Evolutionary conservation across 2,888 invertebrate genomes (phyloP), one percentile per base, ranked within the genome.

Genomic region (Monopis laevigella): DNA sequence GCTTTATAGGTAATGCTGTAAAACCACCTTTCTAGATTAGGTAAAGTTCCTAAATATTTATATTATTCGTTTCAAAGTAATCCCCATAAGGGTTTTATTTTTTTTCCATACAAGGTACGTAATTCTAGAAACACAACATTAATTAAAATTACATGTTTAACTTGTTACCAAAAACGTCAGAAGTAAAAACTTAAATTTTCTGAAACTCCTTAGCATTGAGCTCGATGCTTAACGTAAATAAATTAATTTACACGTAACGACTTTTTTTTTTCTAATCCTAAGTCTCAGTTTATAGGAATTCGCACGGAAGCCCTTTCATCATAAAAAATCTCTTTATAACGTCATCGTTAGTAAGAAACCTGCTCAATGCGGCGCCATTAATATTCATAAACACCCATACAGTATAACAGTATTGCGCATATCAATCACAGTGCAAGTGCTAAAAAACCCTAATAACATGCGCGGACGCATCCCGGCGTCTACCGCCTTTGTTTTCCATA

Each of bases 341-440:
- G 6, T 7, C 7, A 14, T 58, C 58, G 58, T 66, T 57, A 64
- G 54, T 52, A 27, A 39, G 27, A 32, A 63, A 70, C 70, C 68
- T 72, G 71, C 62, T 67, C 62, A 63, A 26, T 3, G 17, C 18
- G 40, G 12, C 40, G 18, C 7, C 53, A 66, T 75, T 68, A 72
- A 73, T 75, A 78, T 77, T 75, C 75, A 77, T 68, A 66, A 58
- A 62, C 53, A 48, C 50, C 5, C 36, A 53, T 56, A 65, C 65
- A 56, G 53, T 59, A 75, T 77, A 56, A 65, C 65, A 56, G 53
- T 59, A 75, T 77, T 75, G 65, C 70, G 75, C 77, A 75, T 78
- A 78, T 78, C 78, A 78, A 77, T 75, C 75, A 72, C 66, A 46
- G 46, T 54, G 59, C 67, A 67, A 70, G 68, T 72, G 71, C 56